phyloP scores from a whole-genome alignment of 2,888 invertebrate species.

The Cephus nigrinus region DNA sequence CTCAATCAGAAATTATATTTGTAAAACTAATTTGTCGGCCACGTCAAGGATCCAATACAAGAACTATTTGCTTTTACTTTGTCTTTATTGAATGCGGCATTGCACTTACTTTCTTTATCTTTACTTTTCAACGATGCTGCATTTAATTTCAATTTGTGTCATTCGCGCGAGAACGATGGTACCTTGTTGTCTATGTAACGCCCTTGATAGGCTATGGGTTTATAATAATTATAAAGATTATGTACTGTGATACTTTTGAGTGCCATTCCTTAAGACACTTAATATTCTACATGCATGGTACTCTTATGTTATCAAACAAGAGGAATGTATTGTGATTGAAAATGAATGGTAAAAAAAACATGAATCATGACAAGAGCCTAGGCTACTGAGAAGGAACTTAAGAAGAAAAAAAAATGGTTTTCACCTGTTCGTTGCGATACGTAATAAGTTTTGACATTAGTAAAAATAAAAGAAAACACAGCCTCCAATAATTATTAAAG shows the following conservation, averaged over 20 bases:
- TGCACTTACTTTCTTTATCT: background rate
- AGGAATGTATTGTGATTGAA: background rate
- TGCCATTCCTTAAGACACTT: background rate
- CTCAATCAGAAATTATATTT: background rate
- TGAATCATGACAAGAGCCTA: background rate
- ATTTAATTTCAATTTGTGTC: background rate
- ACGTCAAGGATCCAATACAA: background rate
- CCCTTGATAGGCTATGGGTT: background rate
- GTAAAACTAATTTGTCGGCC: background rate
- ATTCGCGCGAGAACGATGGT: background rate
- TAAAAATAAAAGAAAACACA: background rate
- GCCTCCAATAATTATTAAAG: slow-evolving; percentile 9
- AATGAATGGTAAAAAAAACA: background rate
- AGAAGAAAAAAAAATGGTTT: background rate
- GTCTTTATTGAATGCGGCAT: background rate
- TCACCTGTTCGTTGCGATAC: background rate
- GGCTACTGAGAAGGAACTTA: background rate
- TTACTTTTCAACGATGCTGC: background rate
- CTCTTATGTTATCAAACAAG: background rate
- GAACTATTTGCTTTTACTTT: background rate
- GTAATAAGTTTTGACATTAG: background rate
- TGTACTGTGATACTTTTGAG: background rate
- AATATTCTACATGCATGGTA: background rate
- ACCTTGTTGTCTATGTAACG: background rate
- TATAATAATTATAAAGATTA: background rate